Base-by-base conservation (phyloP, 2,888 invertebrate species). In the Petrolisthes cinctipes region DNA sequence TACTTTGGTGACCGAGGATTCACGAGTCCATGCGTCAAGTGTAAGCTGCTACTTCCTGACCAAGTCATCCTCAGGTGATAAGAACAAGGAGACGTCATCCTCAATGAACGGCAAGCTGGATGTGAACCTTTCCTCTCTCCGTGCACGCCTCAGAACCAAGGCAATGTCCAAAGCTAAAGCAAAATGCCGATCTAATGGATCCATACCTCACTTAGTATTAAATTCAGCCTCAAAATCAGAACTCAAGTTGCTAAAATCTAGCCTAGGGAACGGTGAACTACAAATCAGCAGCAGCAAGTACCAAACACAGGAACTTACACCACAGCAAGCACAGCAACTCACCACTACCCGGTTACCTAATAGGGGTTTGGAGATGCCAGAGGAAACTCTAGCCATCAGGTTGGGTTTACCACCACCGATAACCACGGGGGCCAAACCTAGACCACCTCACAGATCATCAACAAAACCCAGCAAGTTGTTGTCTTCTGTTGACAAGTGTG, bases 161-260 rank as follows among this genome's bases (percentile, higher is more conserved):
- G 73, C 83, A 51, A 75, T 87, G 51, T 54, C 81, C 37, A 87
- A 87, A 68, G 82, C 82, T 17, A 86, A 86, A 54, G 57, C 53
- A 4, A 86, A 86, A 66, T 86, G 86, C 51, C 73, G 57, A 14
- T 86, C 76, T 14, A 86, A 82, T 75, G 82, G 86, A 6, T 86
- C 86, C n/a, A 54, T 86, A 9, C 82, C 81, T 5, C 86, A 80
- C 11, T 37, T 83, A 37, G 20, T 84, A 20, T 57, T 82, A 17
- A 83, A 87, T 53, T 84, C 87, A 23, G 37, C 83, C 23, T 87
- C 87, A 66, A 78, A 71, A 51, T 87, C 87, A 61, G 87, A 87
- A 56, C 82, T 85, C 9, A 76, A 51, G 61, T 54, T 79, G 53
- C n/a, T 79, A 37, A 56, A 82, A 54, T 79, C 86, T 23, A 82